Base-by-base conservation (phyloP, 2,888 invertebrate genomes). In the Mayetiola destructor region DNA sequence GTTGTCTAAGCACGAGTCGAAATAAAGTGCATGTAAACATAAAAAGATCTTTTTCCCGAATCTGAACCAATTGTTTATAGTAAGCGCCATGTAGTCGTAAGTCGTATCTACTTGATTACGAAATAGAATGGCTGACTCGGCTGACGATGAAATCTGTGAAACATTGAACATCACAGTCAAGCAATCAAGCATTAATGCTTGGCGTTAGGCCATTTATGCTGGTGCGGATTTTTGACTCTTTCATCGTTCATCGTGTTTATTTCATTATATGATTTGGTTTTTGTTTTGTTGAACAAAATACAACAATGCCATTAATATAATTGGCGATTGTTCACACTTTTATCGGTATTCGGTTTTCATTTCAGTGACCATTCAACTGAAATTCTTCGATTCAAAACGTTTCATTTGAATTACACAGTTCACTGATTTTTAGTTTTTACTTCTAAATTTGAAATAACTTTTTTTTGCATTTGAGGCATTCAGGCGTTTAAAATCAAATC, bases 401-500 rank as follows among this genome's bases (percentile, higher is more conserved):
- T 27, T 48, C 27, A 27, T 48, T 48, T 48, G 27, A 48, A 48
- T 48, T 48, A 27, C 48, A 48, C 48, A 27, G 27, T 48, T 27
- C 27, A 48, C 27, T 48, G 48, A 27, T 48, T 48, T 48, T 48
- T 14, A 27, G n/a, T 48, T 48, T 48, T 48, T 48, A n/a, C n/a
- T n/a, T n/a, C n/a, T n/a, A n/a, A n/a, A n/a, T n/a, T n/a, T n/a
- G n/a, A n/a, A n/a, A n/a, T n/a, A n/a, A n/a, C n/a, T n/a, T n/a
- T n/a, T n/a, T n/a, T n/a, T n/a, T n/a, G n/a, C n/a, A n/a, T 48
- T 27, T 14, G 48, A 23, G n/a, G 23, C n/a, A 12, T 48, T 27
- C 27, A 27, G 27, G 27, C 12, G 21, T 42, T 42, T 48, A 27
- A 5, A 27, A 4, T 16, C n/a, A 48, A 27, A 48, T n/a, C 48